Evolutionary conservation across 1,140 invertebrate species (phyloP), one percentile per base, ranked within the genome.

Genomic region (Cyrtorhinus lividipennis): DNA sequence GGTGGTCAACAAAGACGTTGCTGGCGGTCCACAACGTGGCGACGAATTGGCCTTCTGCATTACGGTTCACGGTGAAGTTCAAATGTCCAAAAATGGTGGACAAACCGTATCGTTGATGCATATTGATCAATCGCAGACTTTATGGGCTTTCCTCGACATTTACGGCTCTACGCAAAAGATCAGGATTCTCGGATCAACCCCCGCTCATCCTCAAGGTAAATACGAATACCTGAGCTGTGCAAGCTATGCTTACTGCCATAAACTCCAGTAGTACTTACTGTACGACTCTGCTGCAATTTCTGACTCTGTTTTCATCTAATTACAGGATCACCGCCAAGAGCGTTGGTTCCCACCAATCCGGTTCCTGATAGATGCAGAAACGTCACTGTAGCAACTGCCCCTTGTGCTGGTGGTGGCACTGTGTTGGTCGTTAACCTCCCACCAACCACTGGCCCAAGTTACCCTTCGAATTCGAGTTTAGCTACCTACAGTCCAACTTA

Each of bases 141-240:
- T 98, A 0, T 98, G 93, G 93, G 87, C 90, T 1, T 96, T 97
- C 73, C 88, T 97, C 63, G 95, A 98, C 72, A 84, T 98, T 0
- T 97, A 95, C 70, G 95, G 94, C 0, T 92, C 90, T 62, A 95
- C 94, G 1, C 85, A 89, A 70, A 85, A 87, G 67, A 85, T 98
- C 8, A 80, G 86, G 65, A 79, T 88, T 67, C 72, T 91, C 26
- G 84, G 74, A 2, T 58, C 30, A 15, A 38, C 62, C 24, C 2
- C 59, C 10, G 71, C 0, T 73, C 74, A 0, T 69, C 72, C 0
- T 70, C 76, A 62, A 64, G 77, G 69, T 59, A 59, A 59, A 10
- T 44, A 8, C 8, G 8, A 10, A 10, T 44, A 44, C 38, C n/a
- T n/a, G 38, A 44, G n/a, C 38, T 44, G 38, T 10, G 38, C 38